Evolutionary conservation across 1,140 invertebrate species (phyloP).

Genomic region (Conus ventricosus): DNA sequence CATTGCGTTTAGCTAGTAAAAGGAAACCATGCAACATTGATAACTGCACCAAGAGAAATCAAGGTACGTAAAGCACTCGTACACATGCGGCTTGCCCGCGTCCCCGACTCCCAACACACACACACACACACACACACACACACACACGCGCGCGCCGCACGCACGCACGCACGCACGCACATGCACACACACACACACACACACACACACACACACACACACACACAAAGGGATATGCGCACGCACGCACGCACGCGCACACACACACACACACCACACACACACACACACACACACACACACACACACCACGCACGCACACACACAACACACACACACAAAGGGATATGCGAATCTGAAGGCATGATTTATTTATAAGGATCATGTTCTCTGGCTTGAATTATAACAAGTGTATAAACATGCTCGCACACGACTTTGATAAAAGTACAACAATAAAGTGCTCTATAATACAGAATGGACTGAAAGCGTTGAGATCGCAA

Average conservation of each 20-base stretch:
- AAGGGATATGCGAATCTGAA: no score
- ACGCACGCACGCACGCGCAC: neutral
- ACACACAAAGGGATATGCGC: neutral
- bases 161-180: neutral
- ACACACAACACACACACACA: neutral
- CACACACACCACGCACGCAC: neutral
- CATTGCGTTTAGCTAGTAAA: no score
- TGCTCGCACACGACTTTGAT: no score
- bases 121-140: neutral
- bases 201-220: conserved; percentile 7
- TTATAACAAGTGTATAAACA: no score
- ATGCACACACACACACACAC: neutral
- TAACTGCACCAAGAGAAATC: no score
- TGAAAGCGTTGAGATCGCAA: no score
- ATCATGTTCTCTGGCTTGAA: no score
- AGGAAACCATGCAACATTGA: no score
- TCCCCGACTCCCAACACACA: neutral
- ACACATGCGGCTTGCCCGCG: neutral
- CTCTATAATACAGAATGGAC: no score
- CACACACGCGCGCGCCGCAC: no score
- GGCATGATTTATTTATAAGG: no score
- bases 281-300: neutral
- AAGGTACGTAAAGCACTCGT: neutral
- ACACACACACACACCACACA: neutral
- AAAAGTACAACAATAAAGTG: no score